Percentiles rank a stretch among this genome's conserved stretches.
phyloP scores from a whole-genome alignment of 2,113 vertebrate species.

The Oceanodroma tethys region DNA sequence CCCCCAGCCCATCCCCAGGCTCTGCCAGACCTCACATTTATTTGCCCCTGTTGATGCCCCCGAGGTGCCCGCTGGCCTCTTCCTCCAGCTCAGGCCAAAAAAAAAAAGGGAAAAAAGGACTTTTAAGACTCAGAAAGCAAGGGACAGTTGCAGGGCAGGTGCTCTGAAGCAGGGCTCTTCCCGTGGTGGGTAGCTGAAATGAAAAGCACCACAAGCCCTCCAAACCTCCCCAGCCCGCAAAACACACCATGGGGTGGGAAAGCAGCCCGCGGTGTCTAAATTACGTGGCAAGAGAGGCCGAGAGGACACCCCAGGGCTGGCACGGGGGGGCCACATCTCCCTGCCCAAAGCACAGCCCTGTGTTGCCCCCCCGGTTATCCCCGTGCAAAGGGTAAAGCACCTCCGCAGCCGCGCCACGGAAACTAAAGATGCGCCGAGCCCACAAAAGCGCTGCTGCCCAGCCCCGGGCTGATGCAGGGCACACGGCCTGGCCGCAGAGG shows the following conservation, averaged over 20 bases:
- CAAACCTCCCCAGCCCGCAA: not conserved
- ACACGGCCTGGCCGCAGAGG: not conserved
- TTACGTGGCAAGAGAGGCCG: fast-evolving
- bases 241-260: not conserved
- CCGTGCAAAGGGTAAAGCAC: not conserved
- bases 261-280: fast-evolving
- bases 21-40: not conserved
- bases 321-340: not conserved
- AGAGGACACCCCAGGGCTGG: not conserved
- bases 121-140: not conserved
- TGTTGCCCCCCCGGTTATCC: too few species aligned
- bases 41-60: not conserved
- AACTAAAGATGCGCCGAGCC: too few species aligned
- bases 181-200: fast-evolving
- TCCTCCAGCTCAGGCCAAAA: not conserved
- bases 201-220: fast-evolving
- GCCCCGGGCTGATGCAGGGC: not conserved
- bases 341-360: not conserved
- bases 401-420: not conserved
- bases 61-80: not conserved
- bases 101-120: not conserved
- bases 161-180: not conserved
- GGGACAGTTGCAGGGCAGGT: fast-evolving
- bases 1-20: not conserved
- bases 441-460: not conserved